Conservation (phyloP, 1,140 invertebrate species). For the Drosophila burlai region DNA sequence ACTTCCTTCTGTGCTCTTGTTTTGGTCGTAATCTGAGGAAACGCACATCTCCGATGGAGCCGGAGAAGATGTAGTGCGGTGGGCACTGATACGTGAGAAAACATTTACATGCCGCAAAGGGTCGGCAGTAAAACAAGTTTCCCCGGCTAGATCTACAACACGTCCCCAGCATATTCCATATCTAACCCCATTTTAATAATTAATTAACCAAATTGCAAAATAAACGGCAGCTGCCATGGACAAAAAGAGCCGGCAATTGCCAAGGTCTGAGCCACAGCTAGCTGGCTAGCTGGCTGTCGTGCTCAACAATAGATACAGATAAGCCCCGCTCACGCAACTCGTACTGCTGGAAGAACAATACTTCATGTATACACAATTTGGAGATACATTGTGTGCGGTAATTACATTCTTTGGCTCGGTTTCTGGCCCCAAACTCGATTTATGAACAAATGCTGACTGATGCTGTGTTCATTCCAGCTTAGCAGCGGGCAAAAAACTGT, state of each 20-base stretch:
- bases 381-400: slow-evolving; percentile 38
- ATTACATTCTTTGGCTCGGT: slow-evolving; percentile 41
- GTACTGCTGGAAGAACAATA: slow-evolving; percentile 22
- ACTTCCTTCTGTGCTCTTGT: slow-evolving; percentile 25
- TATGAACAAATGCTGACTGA: slow-evolving; percentile 67
- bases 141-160: slow-evolving; percentile 4
- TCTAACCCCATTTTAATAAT: slow-evolving; percentile 53
- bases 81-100: slow-evolving; percentile 8
- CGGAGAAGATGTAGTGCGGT: slow-evolving; percentile 13
- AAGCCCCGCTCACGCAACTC: slow-evolving; percentile 46
- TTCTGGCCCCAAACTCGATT: slow-evolving; percentile 49
- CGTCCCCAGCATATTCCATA: slow-evolving; percentile 14
- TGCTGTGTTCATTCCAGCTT: slow-evolving; percentile 39
- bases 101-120: slow-evolving; percentile 12
- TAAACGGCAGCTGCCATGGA: slow-evolving; percentile 47
- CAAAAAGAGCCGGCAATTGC: slow-evolving; percentile 25
- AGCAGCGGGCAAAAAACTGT: slow-evolving; percentile 7
- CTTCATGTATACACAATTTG: slow-evolving; percentile 24
- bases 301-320: slow-evolving; percentile 35
- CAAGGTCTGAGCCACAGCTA: slow-evolving; percentile 28
- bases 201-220: slow-evolving; percentile 58
- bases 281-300: slow-evolving; percentile 19
- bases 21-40: slow-evolving; percentile 39
- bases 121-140: slow-evolving; percentile 11
- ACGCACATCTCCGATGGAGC: background rate